Evolutionary conservation across 1,140 invertebrate genomes (phyloP).

Genomic region (Glossosoma conforme): DNA sequence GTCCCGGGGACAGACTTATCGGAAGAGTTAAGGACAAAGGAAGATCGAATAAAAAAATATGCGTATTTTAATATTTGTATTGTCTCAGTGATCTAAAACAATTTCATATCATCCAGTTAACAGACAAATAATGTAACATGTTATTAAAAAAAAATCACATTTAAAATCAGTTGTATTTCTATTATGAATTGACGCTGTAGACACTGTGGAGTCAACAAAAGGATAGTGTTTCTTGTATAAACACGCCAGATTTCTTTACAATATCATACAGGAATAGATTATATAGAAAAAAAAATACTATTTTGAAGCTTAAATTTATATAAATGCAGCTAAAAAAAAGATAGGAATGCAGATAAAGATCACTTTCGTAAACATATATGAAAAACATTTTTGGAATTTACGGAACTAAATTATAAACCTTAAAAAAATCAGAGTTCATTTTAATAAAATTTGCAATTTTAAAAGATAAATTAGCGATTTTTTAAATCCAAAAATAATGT

Average conservation of each 20-base stretch:
- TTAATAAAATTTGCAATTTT: too few relatives aligned
- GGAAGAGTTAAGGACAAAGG: too few relatives aligned
- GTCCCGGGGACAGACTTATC: too few relatives aligned
- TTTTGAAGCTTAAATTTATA: not conserved
- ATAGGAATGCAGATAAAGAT: not conserved
- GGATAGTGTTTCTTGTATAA: not conserved
- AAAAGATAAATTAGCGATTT: too few relatives aligned
- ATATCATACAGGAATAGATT: not conserved
- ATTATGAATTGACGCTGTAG: slow-evolving; percentile 19
- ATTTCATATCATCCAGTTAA: slow-evolving; percentile 23
- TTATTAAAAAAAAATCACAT: slow-evolving; percentile 21
- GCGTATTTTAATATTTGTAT: slow-evolving; percentile 18
- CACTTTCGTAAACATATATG: not conserved
- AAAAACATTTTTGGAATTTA: too few relatives aligned
- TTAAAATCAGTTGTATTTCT: slow-evolving; percentile 10
- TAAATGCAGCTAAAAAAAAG: not conserved
- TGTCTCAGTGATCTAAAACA: slow-evolving; percentile 23
- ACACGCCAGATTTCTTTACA: not conserved
- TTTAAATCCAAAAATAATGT: too few relatives aligned
- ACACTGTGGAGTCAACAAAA: not conserved
- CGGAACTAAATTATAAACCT: too few relatives aligned
- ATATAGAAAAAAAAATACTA: not conserved
- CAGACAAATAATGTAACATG: slow-evolving; percentile 19
- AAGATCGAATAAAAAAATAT: not conserved
- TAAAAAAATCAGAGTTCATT: too few relatives aligned